Percentiles rank a stretch among this genome's conserved stretches.
Conservation (phyloP, 2,113 vertebrate genomes). For the Anhinga rufa region DNA sequence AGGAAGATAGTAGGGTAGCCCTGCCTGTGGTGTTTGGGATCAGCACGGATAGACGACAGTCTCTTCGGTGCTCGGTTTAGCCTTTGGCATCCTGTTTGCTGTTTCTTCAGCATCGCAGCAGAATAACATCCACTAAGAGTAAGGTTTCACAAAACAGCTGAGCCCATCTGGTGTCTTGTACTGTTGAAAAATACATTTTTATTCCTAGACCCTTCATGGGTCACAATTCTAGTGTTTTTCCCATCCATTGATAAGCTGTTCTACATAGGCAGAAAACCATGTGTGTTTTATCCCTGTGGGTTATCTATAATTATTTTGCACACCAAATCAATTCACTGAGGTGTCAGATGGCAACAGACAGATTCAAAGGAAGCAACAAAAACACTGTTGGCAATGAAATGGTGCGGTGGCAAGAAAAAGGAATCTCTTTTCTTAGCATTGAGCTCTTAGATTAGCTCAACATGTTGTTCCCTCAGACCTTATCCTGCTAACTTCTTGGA, state of each 20-base stretch:
- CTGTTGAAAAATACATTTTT: neutral
- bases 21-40: neutral
- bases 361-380: neutral
- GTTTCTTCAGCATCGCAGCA: neutral
- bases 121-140: neutral
- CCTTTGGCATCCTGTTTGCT: neutral
- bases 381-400: neutral
- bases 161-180: neutral
- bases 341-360: neutral
- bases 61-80: neutral
- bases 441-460: neutral
- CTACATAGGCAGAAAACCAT: neutral
- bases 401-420: neutral
- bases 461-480: neutral
- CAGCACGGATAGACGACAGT: neutral
- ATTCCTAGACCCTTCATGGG: neutral
- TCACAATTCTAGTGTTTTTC: neutral
- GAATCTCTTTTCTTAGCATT: neutral
- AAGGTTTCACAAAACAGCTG: constrained; percentile 19
- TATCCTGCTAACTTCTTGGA: neutral
- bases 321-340: neutral
- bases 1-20: neutral
- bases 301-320: neutral
- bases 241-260: neutral
- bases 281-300: neutral